Conservation (phyloP, 1,140 invertebrate species). For the Penaeus japonicus region DNA sequence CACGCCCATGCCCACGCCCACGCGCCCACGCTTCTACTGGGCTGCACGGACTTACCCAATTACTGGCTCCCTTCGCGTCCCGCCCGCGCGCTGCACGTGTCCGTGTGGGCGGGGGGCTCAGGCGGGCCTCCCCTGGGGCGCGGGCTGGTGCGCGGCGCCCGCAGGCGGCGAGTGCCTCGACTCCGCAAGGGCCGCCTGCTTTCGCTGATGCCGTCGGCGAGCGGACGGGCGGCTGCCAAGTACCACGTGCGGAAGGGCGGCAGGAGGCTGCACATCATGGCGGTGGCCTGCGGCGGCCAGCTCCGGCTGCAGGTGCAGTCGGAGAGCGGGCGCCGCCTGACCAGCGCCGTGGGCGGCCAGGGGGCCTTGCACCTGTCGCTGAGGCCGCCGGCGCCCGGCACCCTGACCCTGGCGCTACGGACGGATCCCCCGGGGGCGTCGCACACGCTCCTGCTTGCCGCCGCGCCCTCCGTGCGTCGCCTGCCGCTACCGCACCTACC, state of each 20-base stretch:
- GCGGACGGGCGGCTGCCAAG: not conserved
- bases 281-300: conserved; percentile 26
- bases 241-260: not conserved
- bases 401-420: not conserved
- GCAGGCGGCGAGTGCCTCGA: not conserved
- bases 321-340: not conserved
- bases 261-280: conserved; percentile 29
- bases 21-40: not conserved
- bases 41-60: not conserved
- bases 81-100: conserved; percentile 27
- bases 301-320: conserved; percentile 17
- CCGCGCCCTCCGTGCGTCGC: conserved; percentile 20
- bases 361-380: conserved; percentile 20
- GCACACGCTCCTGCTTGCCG: conserved; percentile 6
- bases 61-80: not conserved
- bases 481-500: conserved; percentile 22
- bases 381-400: not conserved
- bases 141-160: not conserved
- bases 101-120: not conserved
- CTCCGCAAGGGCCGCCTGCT: not conserved
- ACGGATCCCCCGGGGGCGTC: conserved; percentile 26
- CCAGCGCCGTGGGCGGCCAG: not conserved
- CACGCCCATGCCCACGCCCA: not conserved
- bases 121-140: not conserved
- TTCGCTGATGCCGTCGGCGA: not conserved